Percentiles rank a stretch among this genome's conserved stretches.
Evolutionary conservation across 2,113 vertebrate species (phyloP).

Genomic region (Poecile atricapillus): DNA sequence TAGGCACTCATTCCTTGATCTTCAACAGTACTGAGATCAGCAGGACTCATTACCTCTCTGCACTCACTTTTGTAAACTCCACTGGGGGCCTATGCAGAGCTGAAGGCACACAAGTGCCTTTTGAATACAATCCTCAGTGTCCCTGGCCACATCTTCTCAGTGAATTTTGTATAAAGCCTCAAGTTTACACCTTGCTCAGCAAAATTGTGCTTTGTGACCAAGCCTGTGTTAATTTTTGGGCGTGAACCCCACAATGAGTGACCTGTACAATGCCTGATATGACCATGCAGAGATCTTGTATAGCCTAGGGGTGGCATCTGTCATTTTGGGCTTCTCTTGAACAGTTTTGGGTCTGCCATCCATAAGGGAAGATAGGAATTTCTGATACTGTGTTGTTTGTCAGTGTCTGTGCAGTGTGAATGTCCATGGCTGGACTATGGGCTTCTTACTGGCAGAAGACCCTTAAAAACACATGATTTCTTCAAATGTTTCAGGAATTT

Average conservation of each 20-base stretch:
- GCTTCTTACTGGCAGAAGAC: not conserved
- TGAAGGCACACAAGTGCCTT: not conserved
- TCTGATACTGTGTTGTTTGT: not conserved
- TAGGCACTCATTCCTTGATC: not conserved
- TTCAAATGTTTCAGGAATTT: not conserved
- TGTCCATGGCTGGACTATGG: not conserved
- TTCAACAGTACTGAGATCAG: not conserved
- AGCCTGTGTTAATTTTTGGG: not conserved
- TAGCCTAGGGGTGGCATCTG: not conserved
- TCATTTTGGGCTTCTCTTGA: not conserved
- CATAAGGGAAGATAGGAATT: not conserved
- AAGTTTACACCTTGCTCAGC: not conserved
- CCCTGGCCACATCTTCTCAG: not conserved
- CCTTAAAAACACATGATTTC: not conserved
- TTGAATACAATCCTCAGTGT: not conserved
- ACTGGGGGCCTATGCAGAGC: not conserved
- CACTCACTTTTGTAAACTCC: not conserved
- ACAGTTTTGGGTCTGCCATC: not conserved
- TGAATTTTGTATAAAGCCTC: not conserved
- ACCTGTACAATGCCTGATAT: not conserved
- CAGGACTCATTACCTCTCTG: not conserved
- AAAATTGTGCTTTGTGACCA: not conserved
- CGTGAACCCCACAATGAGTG: rapidly evolving
- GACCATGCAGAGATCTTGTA: not conserved
- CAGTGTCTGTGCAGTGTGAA: not conserved